phyloP scores from a whole-genome alignment of 2,888 invertebrate species.

The Dicyrtomina minuta region DNA sequence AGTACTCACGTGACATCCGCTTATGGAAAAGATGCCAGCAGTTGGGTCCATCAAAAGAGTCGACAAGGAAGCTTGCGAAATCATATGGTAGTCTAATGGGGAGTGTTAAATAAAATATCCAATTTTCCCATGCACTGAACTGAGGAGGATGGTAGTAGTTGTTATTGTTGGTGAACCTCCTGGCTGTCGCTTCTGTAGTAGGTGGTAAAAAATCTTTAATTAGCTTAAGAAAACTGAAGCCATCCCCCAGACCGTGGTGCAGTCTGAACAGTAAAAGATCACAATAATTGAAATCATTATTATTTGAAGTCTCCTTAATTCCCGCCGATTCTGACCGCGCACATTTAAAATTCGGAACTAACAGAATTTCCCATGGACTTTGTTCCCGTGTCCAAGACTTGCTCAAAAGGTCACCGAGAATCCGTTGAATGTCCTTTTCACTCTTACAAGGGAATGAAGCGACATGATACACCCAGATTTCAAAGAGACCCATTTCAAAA shows the following conservation, averaged over 20 bases:
- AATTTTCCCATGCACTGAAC: background rate
- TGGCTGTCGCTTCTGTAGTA: background rate
- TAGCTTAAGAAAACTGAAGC: background rate
- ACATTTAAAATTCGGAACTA: background rate
- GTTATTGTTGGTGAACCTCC: background rate
- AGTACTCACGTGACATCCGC: background rate
- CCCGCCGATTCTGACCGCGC: background rate
- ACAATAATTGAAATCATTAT: background rate
- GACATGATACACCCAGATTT: too few relatives aligned
- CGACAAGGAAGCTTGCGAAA: background rate
- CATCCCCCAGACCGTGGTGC: conserved; percentile 9
- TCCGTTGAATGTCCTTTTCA: background rate
- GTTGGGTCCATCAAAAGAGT: background rate
- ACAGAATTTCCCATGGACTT: background rate
- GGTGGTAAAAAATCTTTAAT: background rate
- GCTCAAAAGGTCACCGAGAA: background rate
- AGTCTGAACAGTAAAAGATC: background rate
- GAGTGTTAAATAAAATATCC: background rate
- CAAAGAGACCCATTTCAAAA: too few relatives aligned
- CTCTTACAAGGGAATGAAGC: too few relatives aligned
- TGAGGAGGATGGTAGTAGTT: too few relatives aligned
- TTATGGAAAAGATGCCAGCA: background rate
- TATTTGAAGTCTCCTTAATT: background rate
- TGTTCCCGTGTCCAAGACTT: background rate
- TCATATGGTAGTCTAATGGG: background rate